phyloP scores from a whole-genome alignment of 2,113 vertebrate species.

The Electrona antarctica region DNA sequence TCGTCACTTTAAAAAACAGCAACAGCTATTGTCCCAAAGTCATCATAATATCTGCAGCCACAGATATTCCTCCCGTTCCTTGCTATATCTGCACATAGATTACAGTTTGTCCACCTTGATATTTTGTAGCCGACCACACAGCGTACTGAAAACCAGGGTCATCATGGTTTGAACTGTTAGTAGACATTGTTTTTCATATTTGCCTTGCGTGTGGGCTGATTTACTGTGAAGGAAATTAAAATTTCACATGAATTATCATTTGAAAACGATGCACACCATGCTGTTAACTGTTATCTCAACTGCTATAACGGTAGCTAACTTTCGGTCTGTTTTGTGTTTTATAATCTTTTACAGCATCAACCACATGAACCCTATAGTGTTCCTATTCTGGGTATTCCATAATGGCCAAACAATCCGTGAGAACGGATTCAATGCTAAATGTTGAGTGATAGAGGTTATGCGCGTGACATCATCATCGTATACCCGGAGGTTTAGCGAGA shows the following conservation, averaged over 20 bases:
- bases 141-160: constrained; percentile 5
- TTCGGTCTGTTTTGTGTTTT: too few relatives aligned
- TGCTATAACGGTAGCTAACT: too few relatives aligned
- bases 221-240: not conserved
- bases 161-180: constrained; percentile 20
- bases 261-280: not conserved
- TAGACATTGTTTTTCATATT: constrained; percentile 16
- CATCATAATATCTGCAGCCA: constrained; percentile 66
- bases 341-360: too few relatives aligned
- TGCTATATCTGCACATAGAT: constrained; percentile 43
- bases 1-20: constrained; percentile 47
- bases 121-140: constrained; percentile 19
- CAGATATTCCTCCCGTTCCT: constrained; percentile 33
- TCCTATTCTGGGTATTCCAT: constrained; percentile 1
- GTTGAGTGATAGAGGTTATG: not conserved
- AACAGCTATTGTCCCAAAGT: constrained; percentile 58
- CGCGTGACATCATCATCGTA: too few relatives aligned
- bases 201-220: constrained; percentile 4
- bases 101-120: constrained; percentile 28
- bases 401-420: too few relatives aligned
- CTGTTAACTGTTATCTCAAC: too few relatives aligned
- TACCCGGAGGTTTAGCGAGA: too few relatives aligned
- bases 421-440: too few relatives aligned
- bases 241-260: not conserved
- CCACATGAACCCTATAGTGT: too few relatives aligned